Evolutionary conservation across 2,888 invertebrate species (phyloP), one percentile per base, ranked within the genome.

Genomic region (Tiphia femorata): DNA sequence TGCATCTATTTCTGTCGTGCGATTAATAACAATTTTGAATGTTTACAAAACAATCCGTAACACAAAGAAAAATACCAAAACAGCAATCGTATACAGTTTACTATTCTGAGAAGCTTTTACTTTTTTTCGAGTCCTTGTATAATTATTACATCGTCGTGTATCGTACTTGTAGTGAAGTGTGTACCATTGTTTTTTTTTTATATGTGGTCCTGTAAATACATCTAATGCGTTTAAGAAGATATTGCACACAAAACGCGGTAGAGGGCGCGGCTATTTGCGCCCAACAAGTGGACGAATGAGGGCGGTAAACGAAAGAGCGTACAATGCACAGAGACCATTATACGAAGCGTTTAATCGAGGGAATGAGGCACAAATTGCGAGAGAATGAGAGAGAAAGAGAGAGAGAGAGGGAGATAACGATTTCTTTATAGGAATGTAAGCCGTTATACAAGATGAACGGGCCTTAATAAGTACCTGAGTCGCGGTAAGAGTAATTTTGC

Each of bases 391-490:
- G 20, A 25, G 14, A 42, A 8, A 47, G 48, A 44, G 33, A 49
- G 51, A 58, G 20, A 4, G 27, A 21, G 43, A 8, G 16, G 29
- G 21, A 16, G 43, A 19, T 17, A 29, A 16, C 12, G 14, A 2
- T 33, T 33, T 33, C 33, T 25, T 4, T 14, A 14, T 14, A 3
- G 12, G n/a, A 7, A 64, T 49, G 51, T 58, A 71, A 48, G 55
- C 52, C 68, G 69, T 61, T 64, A 68, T 72, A 68, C 70, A 62
- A 70, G 68, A 72, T 63, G 69, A 77, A 78, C 71, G 78, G 80
- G 78, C 79, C 79, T 79, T 76, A 77, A 76, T 59, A 76, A 73
- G 80, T 80, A 80, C 80, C 79, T 80, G 79, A 80, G 79, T 77
- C 79, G 78, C 76, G 73, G 52, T 68, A 66, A 73, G 60, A 61